phyloP scores from a whole-genome alignment of 2,797 vertebrate species.

The Setipinna tenuifilis region DNA sequence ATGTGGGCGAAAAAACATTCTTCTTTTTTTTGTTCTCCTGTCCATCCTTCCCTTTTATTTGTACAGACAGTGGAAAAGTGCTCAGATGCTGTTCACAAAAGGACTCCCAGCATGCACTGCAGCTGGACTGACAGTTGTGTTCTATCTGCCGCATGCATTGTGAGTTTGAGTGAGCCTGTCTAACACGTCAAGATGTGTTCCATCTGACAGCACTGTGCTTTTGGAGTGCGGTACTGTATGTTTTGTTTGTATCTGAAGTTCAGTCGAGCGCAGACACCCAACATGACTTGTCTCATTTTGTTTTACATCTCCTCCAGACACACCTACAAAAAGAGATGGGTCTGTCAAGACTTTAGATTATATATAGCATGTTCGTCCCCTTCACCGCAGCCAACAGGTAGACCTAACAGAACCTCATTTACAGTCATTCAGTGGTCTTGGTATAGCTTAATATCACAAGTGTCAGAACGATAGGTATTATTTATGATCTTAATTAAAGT shows the following conservation, averaged over 20 bases:
- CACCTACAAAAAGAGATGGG: not conserved
- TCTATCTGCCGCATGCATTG: not conserved
- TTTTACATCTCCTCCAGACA: not conserved
- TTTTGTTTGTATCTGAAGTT: not conserved
- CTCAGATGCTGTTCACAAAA: constrained; percentile 9
- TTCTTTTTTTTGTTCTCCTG: not conserved
- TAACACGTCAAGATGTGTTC: not conserved
- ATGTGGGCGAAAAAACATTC: not conserved
- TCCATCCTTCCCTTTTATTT: not conserved
- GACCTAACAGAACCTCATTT: no score
- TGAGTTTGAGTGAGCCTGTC: constrained; percentile 16
- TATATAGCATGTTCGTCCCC: not conserved
- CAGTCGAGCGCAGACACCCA: not conserved
- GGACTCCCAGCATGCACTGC: not conserved
- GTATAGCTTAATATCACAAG: not conserved
- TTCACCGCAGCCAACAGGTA: not conserved
- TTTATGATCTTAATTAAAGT: constrained; percentile 10
- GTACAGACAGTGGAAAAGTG: not conserved
- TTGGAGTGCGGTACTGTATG: not conserved
- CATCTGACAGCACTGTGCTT: not conserved
- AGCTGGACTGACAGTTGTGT: not conserved
- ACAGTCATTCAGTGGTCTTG: not conserved
- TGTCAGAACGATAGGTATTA: not conserved
- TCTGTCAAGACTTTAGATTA: not conserved
- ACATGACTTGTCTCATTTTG: not conserved